Base-by-base conservation (phyloP, 2,113 vertebrate genomes). In the Caranx ignobilis region DNA sequence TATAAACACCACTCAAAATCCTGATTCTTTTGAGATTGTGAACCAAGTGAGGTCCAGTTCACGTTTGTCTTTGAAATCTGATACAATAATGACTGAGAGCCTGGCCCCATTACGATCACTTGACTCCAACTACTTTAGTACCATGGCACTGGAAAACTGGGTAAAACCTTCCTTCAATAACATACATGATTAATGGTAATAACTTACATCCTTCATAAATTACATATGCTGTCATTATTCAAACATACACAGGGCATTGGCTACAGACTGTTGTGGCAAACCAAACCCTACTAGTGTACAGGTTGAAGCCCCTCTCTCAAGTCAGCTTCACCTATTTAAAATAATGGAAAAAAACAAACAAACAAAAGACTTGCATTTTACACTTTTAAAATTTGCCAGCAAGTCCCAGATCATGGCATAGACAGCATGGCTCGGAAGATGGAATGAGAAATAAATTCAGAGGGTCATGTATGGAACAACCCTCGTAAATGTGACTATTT, bases 151-250 rank as follows among this genome's bases (percentile, higher is more conserved):
- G 6, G 18, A 18, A n/a, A 67, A 60, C 31, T 71, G n/a, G n/a
- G 2, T 65, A n/a, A 74, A 80, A 57, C 11, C 19, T 43, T 69
- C 47, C 32, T 76, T 70, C n/a, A 67, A 11, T 11, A 50, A 47
- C 34, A 52, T 39, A 50, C 56, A 76, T 31, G 11, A 68, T 11
- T 32, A 72, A 43, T 56, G 69, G 39, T 39, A 63, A 47, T 65
- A 50, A 68, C 15, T 50, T 15, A 73, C 71, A n/a, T 70, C 34
- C 59, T 83, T 77, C 41, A 82, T 54, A 69, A 54, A 54, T 45
- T 52, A 82, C 32, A 83, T 54, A 54, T 77, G 54, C 52, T 31
- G 11, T 12, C 34, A 61, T 37, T 75, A 48, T 4, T 77, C 21
- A 71, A 56, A 83, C 54, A 67, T 13, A 77, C 26, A 66, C 50